Evolutionary conservation across 2,888 invertebrate species (phyloP), one percentile per base, ranked within the genome.

Genomic region (Phalangium opilio): DNA sequence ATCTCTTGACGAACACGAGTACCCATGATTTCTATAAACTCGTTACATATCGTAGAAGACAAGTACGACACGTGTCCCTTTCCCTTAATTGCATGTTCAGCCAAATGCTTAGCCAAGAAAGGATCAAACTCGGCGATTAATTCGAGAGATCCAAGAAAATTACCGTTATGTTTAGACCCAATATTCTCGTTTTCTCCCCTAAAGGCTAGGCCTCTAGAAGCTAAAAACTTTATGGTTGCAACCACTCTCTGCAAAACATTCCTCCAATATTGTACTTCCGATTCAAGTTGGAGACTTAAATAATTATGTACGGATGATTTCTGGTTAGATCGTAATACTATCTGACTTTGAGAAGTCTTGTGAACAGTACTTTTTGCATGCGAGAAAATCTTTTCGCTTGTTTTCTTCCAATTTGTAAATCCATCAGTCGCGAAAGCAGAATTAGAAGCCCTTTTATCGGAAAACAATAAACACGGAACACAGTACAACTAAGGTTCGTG

Each of bases 101-200:
- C 21, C 20, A 62, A 51, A 50, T 63, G 60, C 17, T 51, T 44
- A 10, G 39, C 44, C 36, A 63, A 43, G 48, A 62, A 62, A n/a
- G 57, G 56, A 48, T 62, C 60, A 48, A 58, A 63, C 44, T 61
- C 49, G 5, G 61, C 54, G 18, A 62, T 41, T 15, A 62, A 47
- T 53, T 63, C 60, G 10, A 61, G 11, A 60, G n/a, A n/a, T n/a
- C n/a, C n/a, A n/a, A n/a, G 43, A 51, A 55, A 62, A 47, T 63
- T 63, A 38, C 61, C 59, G 57, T 57, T 61, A 34, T 56, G 41
- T 19, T 19, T 21, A 8, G 47, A 48, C 33, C 57, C 56, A 51
- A 62, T 55, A 34, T 42, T 55, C 51, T 63, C 58, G 45, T 51
- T 40, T n/a, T 49, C 36, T 34, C 59, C 61, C 48, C 58, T 43